Evolutionary conservation across 2,888 invertebrate species (phyloP), one percentile per base, ranked within the genome.

Genomic region (Heliconius charithonia): DNA sequence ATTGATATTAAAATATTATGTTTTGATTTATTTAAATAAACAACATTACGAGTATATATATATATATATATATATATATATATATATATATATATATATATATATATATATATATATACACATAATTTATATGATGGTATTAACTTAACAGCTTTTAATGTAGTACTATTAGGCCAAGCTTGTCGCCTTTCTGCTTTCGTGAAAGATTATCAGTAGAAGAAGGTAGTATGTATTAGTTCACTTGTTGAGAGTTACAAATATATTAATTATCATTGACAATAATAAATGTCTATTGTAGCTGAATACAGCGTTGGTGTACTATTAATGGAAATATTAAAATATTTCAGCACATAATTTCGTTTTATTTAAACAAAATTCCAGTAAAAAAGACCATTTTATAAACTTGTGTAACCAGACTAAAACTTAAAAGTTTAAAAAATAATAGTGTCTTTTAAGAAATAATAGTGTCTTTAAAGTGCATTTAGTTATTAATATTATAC

Each of bases 261-360:
- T 81, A 62, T 59, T 75, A 77, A 78, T 82, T 89, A 89, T 89
- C 84, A 89, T 90, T 91, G 94, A 94, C 93, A 94, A 94, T 93
- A 93, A 94, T 88, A 87, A 88, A 89, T 91, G 90, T 93, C 89
- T 92, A 89, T 89, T 85, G 83, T 89, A 87, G 85, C 82, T 82
- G 83, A 86, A 85, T 81, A 67, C 79, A 90, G 89, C 92, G 90
- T 88, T 45, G 85, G 85, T 86, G 87, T 89, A 85, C 88, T 84
- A 84, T 71, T 71, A 59, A 86, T 81, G 22, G 74, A 87, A 90
- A 91, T 91, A 69, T 25, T 69, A 69, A 69, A 92, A 72, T 88
- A 89, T 90, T 89, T 87, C 88, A 90, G 87, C 87, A 87, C 81
- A 79, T 27, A 12, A 7, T n/a, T n/a, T 32, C 59, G 71, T 80